phyloP scores from a whole-genome alignment of 2,888 invertebrate species.

The Thymelicus sylvestris region DNA sequence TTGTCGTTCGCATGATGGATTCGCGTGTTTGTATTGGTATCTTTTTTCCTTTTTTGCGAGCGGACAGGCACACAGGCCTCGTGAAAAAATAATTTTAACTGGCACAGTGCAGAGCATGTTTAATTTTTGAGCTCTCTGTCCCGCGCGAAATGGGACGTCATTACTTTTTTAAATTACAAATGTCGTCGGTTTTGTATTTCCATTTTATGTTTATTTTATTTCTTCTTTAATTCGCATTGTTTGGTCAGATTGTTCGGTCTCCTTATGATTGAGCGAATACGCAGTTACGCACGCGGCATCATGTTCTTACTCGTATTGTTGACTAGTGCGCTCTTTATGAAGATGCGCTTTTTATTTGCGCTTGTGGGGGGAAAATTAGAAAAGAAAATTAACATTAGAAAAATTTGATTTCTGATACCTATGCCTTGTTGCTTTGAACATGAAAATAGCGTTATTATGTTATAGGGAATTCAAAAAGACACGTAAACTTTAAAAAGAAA shows the following conservation, averaged over 20 bases:
- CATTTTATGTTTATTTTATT: conserved; percentile 65
- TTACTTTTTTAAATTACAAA: conserved; percentile 83
- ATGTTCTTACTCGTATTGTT: conserved; percentile 1
- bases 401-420: no score
- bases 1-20: conserved; percentile 79
- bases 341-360: not conserved
- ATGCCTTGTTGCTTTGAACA: no score
- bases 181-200: conserved; percentile 65
- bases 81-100: conserved; percentile 84
- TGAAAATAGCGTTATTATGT: no score
- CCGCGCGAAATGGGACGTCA: conserved; percentile 81
- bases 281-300: not conserved
- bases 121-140: conserved; percentile 83
- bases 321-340: not conserved
- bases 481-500: no score
- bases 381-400: no score
- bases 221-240: conserved; percentile 69
- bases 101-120: conserved; percentile 80
- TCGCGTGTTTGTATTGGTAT: conserved; percentile 76
- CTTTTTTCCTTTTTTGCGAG: conserved; percentile 73
- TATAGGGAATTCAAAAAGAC: no score
- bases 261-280: conserved; percentile 46
- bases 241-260: conserved; percentile 51
- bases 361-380: not conserved
- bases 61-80: conserved; percentile 66